Conservation (phyloP, 2,797 vertebrate species). For the Diplodus sargus region DNA sequence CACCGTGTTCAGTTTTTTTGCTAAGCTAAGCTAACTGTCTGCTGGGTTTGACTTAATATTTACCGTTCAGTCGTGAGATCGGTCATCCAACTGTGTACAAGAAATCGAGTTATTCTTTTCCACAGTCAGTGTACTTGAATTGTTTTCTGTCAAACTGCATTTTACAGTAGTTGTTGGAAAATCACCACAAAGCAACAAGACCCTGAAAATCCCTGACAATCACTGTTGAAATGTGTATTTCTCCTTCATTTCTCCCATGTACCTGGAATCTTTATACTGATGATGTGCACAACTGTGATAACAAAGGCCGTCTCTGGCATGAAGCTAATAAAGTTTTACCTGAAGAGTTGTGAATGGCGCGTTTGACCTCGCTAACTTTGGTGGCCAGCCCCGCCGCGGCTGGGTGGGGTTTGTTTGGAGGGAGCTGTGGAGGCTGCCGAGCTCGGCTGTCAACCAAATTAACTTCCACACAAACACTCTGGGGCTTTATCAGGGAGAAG, state of each 20-base stretch:
- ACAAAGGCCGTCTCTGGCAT: neutral
- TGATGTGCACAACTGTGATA: slow-evolving; percentile 11
- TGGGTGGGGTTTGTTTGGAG: slow-evolving; percentile 40
- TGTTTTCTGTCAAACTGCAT: neutral
- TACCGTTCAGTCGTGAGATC: neutral
- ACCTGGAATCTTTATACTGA: neutral
- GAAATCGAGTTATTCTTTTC: neutral
- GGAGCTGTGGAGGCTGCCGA: slow-evolving; percentile 45
- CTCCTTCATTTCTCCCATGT: neutral
- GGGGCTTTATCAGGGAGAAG: slow-evolving; percentile 29
- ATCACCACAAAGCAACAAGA: neutral
- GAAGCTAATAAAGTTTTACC: slow-evolving; percentile 20
- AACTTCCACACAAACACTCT: slow-evolving; percentile 39
- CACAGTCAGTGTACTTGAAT: neutral
- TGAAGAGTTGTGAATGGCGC: neutral
- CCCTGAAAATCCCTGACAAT: neutral
- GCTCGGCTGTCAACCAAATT: slow-evolving; percentile 54
- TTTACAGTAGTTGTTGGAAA: neutral
- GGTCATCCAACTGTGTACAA: neutral
- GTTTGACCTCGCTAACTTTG: slow-evolving; percentile 53
- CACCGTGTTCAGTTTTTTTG: neutral
- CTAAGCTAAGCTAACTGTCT: neutral
- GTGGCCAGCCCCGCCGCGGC: neutral
- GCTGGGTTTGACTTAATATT: neutral
- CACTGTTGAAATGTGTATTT: neutral